Evolutionary conservation across 2,888 invertebrate species (phyloP).

Genomic region (Apodemia zela): DNA sequence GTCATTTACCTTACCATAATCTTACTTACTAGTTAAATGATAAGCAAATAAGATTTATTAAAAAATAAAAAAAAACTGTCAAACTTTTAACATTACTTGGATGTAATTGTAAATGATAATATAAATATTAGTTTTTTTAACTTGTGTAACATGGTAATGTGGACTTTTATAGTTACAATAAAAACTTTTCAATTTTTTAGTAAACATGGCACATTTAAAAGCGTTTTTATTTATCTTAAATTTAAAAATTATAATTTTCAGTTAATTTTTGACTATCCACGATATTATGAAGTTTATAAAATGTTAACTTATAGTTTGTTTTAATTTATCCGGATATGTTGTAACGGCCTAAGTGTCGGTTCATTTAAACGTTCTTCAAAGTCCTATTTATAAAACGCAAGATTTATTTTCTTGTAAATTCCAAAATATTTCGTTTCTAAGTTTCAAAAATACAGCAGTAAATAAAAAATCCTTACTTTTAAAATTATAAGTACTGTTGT

Average conservation of each 20-base stretch:
- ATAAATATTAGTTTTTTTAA: neutral
- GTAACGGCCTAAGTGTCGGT: too few species aligned
- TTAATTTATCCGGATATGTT: too few species aligned
- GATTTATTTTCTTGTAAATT: too few species aligned
- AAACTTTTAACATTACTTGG: too few species aligned
- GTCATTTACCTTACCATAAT: neutral
- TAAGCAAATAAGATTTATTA: neutral
- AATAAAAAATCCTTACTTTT: neutral
- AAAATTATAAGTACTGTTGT: neutral
- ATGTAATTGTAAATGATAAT: neutral
- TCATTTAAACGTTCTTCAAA: too few species aligned
- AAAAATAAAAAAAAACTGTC: too few species aligned
- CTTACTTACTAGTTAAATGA: neutral
- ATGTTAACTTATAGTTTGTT: too few species aligned
- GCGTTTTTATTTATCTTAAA: constrained; percentile 10
- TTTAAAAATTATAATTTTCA: neutral
- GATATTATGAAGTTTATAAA: neutral
- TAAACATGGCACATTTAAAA: constrained; percentile 13
- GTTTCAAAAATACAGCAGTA: neutral
- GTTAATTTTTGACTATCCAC: neutral
- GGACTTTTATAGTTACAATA: neutral
- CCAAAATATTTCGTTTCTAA: too few species aligned
- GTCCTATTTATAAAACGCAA: too few species aligned
- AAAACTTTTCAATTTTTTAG: neutral
- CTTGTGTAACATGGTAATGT: neutral